Percentiles rank a stretch among this genome's conserved stretches.
phyloP scores from a whole-genome alignment of 2,888 invertebrate genomes.

The Cremastobaeus sp. region DNA sequence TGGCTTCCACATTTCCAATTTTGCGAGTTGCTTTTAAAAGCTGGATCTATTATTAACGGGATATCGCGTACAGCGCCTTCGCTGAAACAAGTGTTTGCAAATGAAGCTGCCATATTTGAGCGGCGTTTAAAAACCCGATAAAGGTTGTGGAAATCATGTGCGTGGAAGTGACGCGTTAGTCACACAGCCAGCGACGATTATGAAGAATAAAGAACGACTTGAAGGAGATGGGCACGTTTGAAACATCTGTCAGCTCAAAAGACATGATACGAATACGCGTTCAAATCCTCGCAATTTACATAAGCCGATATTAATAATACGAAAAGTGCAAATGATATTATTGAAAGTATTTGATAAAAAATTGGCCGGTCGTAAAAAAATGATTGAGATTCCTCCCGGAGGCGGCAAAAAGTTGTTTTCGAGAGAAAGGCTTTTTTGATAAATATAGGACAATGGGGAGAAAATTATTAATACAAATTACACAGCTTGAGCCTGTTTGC shows the following conservation, averaged over 20 bases:
- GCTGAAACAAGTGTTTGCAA: constrained; percentile 46
- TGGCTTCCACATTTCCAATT: constrained; percentile 55
- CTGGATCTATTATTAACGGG: constrained; percentile 49
- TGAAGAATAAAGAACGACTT: constrained; percentile 3
- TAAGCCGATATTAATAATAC: no score
- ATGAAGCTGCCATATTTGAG: constrained; percentile 46
- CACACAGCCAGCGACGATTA: no score
- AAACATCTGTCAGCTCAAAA: constrained; percentile 24
- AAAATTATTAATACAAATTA: no score
- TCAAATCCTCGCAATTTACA: neutral
- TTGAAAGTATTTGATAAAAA: no score
- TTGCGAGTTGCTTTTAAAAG: constrained; percentile 46
- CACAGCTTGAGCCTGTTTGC: no score
- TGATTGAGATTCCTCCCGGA: no score
- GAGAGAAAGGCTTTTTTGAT: no score
- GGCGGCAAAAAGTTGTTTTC: no score
- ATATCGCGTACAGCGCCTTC: constrained; percentile 43
- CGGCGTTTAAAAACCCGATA: constrained; percentile 15
- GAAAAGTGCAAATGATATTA: no score
- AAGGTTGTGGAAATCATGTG: constrained; percentile 36
- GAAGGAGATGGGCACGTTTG: constrained; percentile 18
- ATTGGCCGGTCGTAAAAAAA: no score
- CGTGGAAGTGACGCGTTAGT: no score
- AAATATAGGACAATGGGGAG: no score
- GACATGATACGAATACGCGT: neutral